phyloP scores from a whole-genome alignment of 2,797 vertebrate genomes.

The Naso thynnoides region DNA sequence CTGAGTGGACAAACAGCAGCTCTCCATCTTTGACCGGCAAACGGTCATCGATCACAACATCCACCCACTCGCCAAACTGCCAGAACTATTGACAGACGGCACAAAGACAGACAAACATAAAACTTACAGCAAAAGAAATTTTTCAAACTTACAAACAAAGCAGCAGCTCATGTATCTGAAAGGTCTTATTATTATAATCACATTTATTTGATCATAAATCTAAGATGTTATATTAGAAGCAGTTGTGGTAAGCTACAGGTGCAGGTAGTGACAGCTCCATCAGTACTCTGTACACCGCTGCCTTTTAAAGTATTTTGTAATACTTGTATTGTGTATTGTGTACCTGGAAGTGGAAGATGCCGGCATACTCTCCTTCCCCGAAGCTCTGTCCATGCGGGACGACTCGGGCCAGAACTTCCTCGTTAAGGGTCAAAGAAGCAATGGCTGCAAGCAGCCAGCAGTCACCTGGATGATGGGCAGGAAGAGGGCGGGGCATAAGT shows the following conservation, averaged over 20 bases:
- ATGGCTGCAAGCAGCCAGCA: constrained; percentile 95
- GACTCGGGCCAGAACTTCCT: constrained; percentile 88
- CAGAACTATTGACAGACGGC: constrained; percentile 86
- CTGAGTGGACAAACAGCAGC: constrained; percentile 93
- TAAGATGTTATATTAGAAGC: no score
- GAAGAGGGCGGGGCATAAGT: constrained; percentile 2
- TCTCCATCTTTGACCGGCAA: constrained; percentile 90
- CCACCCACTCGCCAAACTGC: constrained; percentile 96
- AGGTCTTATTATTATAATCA: no score
- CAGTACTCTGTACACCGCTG: no score
- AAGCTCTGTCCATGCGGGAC: constrained; percentile 91
- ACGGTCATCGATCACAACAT: constrained; percentile 93
- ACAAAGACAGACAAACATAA: not conserved
- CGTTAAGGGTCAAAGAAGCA: constrained; percentile 91
- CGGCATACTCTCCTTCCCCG: constrained; percentile 84
- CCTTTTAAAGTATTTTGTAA: fast-evolving
- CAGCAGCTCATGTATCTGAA: no score
- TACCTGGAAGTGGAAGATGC: constrained; percentile 95
- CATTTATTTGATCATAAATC: no score
- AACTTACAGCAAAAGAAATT: not conserved
- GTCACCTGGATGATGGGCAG: constrained; percentile 83
- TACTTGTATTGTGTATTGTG: not conserved
- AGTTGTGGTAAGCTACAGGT: no score
- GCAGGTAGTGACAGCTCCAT: not conserved
- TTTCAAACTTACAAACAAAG: no score